Evolutionary conservation across 1,140 invertebrate genomes (phyloP).

Genomic region (Drosophila aff.): DNA sequence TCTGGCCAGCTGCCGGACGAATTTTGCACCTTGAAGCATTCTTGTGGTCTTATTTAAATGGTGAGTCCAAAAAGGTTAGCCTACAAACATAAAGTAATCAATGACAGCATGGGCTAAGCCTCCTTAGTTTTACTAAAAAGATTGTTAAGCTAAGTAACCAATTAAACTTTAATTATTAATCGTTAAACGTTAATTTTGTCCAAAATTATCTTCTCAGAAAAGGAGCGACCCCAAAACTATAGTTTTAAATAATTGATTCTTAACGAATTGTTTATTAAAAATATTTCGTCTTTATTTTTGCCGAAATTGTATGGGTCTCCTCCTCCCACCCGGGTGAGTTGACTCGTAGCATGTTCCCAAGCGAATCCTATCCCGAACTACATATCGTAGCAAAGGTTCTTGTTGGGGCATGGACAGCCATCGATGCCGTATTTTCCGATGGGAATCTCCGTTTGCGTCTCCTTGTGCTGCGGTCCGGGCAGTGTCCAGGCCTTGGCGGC

Average conservation of each 20-base stretch:
- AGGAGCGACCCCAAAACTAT: not conserved
- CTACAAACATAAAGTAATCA: not conserved
- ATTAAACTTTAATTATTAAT: not conserved
- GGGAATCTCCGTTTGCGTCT: constrained; percentile 57
- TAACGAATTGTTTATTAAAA: not conserved
- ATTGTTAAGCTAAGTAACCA: not conserved
- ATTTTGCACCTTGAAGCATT: constrained; percentile 18
- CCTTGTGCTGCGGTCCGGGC: constrained; percentile 38
- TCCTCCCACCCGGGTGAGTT: not conserved
- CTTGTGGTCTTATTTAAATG: constrained; percentile 1
- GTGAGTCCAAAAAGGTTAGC: not conserved
- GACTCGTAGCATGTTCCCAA: not conserved
- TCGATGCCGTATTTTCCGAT: constrained; percentile 67
- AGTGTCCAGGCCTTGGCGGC: constrained; percentile 4
- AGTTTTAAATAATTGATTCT: not conserved
- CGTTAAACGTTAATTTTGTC: not conserved
- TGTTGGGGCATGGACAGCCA: constrained; percentile 64
- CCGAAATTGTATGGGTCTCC: not conserved
- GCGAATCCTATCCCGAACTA: not conserved
- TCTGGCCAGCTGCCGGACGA: not conserved
- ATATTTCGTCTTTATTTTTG: not conserved
- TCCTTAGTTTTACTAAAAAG: not conserved
- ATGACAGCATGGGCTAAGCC: not conserved
- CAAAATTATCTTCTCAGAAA: not conserved
- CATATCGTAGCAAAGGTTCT: constrained; percentile 58